These are phyloP conservation scores for Eubasilissa regina DNA, from an alignment of 1,140 invertebrate genomes.

Conservation along the genomic window DNA sequence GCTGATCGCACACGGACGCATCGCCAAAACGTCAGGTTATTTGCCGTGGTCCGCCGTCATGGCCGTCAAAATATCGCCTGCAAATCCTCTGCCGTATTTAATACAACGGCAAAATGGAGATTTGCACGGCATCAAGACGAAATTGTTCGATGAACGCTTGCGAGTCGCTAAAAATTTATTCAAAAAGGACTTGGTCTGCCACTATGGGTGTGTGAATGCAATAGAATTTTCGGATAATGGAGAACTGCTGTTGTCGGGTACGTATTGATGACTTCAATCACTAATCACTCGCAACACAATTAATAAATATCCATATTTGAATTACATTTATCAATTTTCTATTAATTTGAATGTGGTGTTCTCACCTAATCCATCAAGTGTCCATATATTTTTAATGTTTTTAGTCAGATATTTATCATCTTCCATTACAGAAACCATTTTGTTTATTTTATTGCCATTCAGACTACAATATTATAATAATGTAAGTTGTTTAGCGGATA, in stretches of 20 bases:
- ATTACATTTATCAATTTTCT: too few relatives aligned
- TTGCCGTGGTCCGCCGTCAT: constrained; percentile 60
- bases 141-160: constrained; percentile 77
- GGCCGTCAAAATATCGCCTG: constrained; percentile 65
- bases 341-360: too few relatives aligned
- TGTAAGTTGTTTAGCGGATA: too few relatives aligned
- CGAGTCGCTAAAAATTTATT: constrained; percentile 82
- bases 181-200: constrained; percentile 87
- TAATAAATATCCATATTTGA: too few relatives aligned
- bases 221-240: constrained; percentile 94
- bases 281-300: not conserved
- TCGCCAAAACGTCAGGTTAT: constrained; percentile 24
- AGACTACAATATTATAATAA: not conserved
- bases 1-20: constrained; percentile 46
- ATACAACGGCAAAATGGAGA: constrained; percentile 66
- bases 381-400: constrained; percentile 34
- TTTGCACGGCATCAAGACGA: constrained; percentile 23
- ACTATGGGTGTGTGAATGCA: constrained; percentile 97
- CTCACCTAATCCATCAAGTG: too few relatives aligned
- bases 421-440: constrained; percentile 31
- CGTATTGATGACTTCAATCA: constrained; percentile 49
- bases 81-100: constrained; percentile 71
- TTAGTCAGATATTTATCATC: constrained; percentile 5
- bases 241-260: constrained; percentile 90
- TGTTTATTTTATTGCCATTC: constrained; percentile 27